Conservation (phyloP, 1,140 invertebrate species). For the Cylas formicarius region DNA sequence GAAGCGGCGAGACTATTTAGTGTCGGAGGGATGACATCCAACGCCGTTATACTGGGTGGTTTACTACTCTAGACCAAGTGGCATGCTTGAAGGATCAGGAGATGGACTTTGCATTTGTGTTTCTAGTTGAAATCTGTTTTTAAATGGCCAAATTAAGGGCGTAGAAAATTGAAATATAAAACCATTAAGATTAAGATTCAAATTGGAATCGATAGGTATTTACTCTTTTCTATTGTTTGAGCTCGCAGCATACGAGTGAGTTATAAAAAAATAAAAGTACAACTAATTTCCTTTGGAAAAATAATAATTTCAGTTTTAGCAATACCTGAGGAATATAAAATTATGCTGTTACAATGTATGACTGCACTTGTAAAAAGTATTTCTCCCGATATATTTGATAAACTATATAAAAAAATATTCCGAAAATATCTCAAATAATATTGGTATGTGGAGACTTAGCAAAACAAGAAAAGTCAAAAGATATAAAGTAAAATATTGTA, state of each 20-base stretch:
- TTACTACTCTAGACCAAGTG: too few species aligned
- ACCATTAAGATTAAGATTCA: too few species aligned
- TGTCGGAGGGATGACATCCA: too few species aligned
- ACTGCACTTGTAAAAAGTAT: conserved; percentile 45
- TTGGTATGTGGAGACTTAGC: conserved; percentile 52
- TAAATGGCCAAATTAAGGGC: too few species aligned
- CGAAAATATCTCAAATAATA: conserved; percentile 51
- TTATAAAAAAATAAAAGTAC: not conserved
- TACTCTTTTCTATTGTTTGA: conserved; percentile 39
- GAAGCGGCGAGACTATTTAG: too few species aligned
- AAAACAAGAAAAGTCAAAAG: conserved; percentile 49
- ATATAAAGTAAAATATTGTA: conserved; percentile 47
- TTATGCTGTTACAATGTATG: conserved; percentile 48
- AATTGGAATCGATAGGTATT: too few species aligned
- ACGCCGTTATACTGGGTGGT: too few species aligned
- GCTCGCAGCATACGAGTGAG: conserved; percentile 21
- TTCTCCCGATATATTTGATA: conserved; percentile 42
- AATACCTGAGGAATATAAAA: conserved; percentile 51
- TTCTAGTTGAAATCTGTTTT: too few species aligned
- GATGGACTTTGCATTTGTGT: too few species aligned
- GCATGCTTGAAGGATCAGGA: too few species aligned
- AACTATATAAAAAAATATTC: conserved; percentile 47
- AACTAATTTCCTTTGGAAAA: not conserved
- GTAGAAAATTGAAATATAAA: too few species aligned
- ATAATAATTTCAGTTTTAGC: conserved; percentile 18